phyloP scores from a whole-genome alignment of 2,888 invertebrate genomes.

The Unio delphinus region DNA sequence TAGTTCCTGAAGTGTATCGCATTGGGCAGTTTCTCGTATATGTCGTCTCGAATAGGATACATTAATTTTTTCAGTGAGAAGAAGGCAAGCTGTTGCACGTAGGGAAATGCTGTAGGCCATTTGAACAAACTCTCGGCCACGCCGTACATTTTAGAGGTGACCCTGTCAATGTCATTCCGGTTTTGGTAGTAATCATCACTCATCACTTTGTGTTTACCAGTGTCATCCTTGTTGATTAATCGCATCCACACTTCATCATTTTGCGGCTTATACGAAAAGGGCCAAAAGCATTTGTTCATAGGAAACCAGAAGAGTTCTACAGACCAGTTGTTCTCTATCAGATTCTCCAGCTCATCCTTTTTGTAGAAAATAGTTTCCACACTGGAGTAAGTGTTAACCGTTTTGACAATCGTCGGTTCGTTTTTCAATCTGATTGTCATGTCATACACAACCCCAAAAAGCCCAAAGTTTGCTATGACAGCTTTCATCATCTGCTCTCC shows the following conservation, averaged over 20 bases:
- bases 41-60: too few relatives aligned
- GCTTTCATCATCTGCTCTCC: slow-evolving; percentile 8
- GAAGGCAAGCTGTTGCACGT: too few relatives aligned
- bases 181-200: too few relatives aligned
- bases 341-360: not conserved
- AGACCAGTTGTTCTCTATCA: slow-evolving; percentile 13
- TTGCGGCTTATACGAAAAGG: slow-evolving; percentile 9
- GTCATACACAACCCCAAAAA: slow-evolving; percentile 14
- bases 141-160: too few relatives aligned
- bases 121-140: too few relatives aligned
- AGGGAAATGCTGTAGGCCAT: not conserved
- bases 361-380: slow-evolving; percentile 5
- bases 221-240: slow-evolving; percentile 9
- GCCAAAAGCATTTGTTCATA: slow-evolving; percentile 7
- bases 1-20: slow-evolving; percentile 3
- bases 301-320: slow-evolving; percentile 15
- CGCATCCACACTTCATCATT: slow-evolving; percentile 12
- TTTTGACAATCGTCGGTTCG: slow-evolving; percentile 3
- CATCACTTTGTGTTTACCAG: not conserved
- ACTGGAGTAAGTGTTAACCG: slow-evolving; percentile 4
- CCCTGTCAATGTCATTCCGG: too few relatives aligned
- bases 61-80: too few relatives aligned
- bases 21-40: slow-evolving; percentile 1
- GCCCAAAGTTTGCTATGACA: slow-evolving; percentile 9
- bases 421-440: slow-evolving; percentile 8